Evolutionary conservation across 2,888 invertebrate genomes (phyloP), one percentile per base, ranked within the genome.

Genomic region (Dolomedes plantarius): DNA sequence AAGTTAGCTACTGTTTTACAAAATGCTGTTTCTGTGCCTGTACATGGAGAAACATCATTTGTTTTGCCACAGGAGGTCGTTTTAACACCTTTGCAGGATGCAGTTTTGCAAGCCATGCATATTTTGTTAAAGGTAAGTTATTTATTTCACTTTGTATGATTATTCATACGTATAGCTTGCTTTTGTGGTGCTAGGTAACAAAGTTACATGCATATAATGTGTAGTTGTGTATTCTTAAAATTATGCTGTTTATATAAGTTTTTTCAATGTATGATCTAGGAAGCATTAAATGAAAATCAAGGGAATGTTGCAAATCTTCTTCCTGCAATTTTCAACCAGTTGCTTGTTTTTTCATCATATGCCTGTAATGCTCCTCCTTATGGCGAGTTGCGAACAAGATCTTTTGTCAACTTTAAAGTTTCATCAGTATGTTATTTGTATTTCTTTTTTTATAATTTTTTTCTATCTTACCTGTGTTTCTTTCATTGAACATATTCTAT

Each of bases 91-190:
- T 92, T 97, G 82, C 97, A 97, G 91, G 96, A 96, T 90, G 95
- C 96, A 71, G 94, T 96, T 62, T 92, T 97, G 29, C 96, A 96
- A 90, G 95, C 96, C 86, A 94, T 98, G 91, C 96, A 97, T 89
- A 94, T 95, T 31, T 93, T 98, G 75, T 96, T 97, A 90, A 96
- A 96, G 93, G 95, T 95, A 72, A 41, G 27, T 46, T n/a, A 3
- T 9, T 50, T 19, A n/a, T 50, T 41, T 56, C 5, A 72, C 36
- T 36, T 69, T 87, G n/a, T n/a, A n/a, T n/a, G n/a, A n/a, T n/a
- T n/a, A n/a, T n/a, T n/a, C n/a, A n/a, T n/a, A n/a, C n/a, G n/a
- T n/a, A n/a, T n/a, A n/a, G n/a, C n/a, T n/a, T n/a, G n/a, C n/a
- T n/a, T n/a, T n/a, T n/a, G n/a, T n/a, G n/a, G n/a, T n/a, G n/a